Evolutionary conservation across 2,888 invertebrate species (phyloP).

Genomic region (Drosophila atroscutellata): DNA sequence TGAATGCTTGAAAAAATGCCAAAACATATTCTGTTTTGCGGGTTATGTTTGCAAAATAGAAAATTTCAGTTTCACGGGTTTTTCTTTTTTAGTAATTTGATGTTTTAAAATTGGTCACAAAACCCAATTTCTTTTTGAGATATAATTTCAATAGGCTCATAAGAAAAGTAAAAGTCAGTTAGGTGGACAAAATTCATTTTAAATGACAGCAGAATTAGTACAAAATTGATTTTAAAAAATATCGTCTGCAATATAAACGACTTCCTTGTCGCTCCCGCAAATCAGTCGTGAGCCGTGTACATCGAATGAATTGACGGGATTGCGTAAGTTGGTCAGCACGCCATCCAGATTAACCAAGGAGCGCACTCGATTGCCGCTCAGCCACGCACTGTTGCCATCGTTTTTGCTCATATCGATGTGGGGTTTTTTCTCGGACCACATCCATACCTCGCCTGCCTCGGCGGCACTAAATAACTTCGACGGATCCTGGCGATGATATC

Average conservation of each 20-base stretch:
- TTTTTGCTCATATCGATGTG: constrained; percentile 73
- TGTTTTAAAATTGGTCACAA: background rate
- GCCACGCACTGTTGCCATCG: constrained; percentile 87
- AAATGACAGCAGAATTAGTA: constrained; percentile 1
- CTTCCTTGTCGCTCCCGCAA: constrained; percentile 95
- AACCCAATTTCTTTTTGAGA: background rate
- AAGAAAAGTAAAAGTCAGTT: background rate
- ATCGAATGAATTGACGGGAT: constrained; percentile 93
- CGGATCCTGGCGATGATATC: constrained; percentile 94
- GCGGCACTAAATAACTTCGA: constrained; percentile 94
- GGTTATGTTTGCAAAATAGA: background rate
- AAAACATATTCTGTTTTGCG: background rate
- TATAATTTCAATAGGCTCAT: background rate
- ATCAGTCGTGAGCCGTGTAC: constrained; percentile 90
- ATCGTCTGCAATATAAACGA: constrained; percentile 92
- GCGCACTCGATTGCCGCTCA: constrained; percentile 89
- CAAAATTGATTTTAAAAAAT: constrained; percentile 47
- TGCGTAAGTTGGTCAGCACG: constrained; percentile 90
- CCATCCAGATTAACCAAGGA: constrained; percentile 87
- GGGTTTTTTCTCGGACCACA: constrained; percentile 91
- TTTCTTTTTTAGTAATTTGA: background rate
- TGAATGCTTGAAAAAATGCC: background rate
- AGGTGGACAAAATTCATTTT: constrained; percentile 10
- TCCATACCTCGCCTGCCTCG: constrained; percentile 93
- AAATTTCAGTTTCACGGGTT: background rate